Conservation (phyloP, 1,140 invertebrate genomes). For the Drosophila auraria region DNA sequence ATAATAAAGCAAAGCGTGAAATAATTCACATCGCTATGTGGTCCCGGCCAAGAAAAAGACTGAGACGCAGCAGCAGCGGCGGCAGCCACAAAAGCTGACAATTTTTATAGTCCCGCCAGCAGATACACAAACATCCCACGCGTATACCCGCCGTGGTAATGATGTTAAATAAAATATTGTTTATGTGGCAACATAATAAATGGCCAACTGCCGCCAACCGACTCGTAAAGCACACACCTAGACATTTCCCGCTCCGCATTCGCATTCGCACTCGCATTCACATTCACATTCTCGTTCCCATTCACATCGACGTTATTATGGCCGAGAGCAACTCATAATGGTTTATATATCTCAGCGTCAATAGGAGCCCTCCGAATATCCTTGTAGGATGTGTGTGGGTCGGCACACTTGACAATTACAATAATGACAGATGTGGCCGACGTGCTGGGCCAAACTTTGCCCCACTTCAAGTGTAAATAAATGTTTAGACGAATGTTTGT, state of each 20-base stretch:
- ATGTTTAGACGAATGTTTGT: slow-evolving; percentile 48
- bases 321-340: slow-evolving; percentile 58
- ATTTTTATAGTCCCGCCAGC: slow-evolving; percentile 73
- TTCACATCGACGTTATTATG: slow-evolving; percentile 58
- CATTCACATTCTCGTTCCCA: slow-evolving; percentile 34
- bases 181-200: slow-evolving; percentile 83
- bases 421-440: slow-evolving; percentile 72
- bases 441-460: slow-evolving; percentile 37
- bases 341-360: slow-evolving; percentile 56
- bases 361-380: slow-evolving; percentile 41
- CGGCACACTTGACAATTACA: slow-evolving; percentile 58
- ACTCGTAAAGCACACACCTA: slow-evolving; percentile 73
- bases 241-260: slow-evolving; percentile 27
- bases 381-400: slow-evolving; percentile 14
- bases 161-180: slow-evolving; percentile 84
- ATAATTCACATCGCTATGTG: slow-evolving; percentile 74
- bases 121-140: slow-evolving; percentile 11
- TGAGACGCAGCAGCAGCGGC: slow-evolving; percentile 15
- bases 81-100: slow-evolving; percentile 71
- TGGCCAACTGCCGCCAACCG: slow-evolving; percentile 71
- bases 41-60: slow-evolving; percentile 15
- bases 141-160: slow-evolving; percentile 53
- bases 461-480: slow-evolving; percentile 50
- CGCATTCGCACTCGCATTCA: slow-evolving; percentile 30
- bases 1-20: slow-evolving; percentile 83